These are phyloP conservation scores for Podiceps cristatus DNA, from an alignment of 2,113 vertebrate species.

Conservation along the genomic window DNA sequence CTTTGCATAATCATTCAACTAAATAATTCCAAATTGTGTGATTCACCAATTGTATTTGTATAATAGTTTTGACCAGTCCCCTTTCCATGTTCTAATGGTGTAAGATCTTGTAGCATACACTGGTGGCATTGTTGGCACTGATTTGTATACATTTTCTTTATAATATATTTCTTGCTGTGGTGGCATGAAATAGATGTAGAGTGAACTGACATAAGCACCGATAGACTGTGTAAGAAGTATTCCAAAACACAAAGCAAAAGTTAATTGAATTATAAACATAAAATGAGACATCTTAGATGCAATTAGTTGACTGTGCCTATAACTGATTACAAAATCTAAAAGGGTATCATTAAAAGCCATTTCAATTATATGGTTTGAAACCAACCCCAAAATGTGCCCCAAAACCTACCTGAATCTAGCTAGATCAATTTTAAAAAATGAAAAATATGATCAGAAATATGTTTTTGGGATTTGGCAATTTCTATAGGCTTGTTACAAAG, in stretches of 20 bases:
- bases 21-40: not conserved
- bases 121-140: not conserved
- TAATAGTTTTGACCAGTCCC: not conserved
- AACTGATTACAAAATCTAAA: not conserved
- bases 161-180: not conserved
- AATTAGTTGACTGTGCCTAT: not conserved
- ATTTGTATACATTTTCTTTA: not conserved
- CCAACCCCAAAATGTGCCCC: accelerated
- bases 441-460: not conserved
- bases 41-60: not conserved
- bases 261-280: not conserved
- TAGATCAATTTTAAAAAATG: not conserved
- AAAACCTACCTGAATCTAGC: not conserved
- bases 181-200: not conserved
- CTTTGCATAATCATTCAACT: not conserved
- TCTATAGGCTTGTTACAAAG: not conserved
- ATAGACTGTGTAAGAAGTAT: not conserved
- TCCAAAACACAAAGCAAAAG: not conserved
- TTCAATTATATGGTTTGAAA: not conserved
- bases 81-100: not conserved
- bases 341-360: accelerated
- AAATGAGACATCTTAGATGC: not conserved
- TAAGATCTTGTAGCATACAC: not conserved
- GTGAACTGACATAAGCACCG: not conserved
- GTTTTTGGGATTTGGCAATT: not conserved